Evolutionary conservation across 2,888 invertebrate species (phyloP).

Genomic region (Alsophila aescularia): DNA sequence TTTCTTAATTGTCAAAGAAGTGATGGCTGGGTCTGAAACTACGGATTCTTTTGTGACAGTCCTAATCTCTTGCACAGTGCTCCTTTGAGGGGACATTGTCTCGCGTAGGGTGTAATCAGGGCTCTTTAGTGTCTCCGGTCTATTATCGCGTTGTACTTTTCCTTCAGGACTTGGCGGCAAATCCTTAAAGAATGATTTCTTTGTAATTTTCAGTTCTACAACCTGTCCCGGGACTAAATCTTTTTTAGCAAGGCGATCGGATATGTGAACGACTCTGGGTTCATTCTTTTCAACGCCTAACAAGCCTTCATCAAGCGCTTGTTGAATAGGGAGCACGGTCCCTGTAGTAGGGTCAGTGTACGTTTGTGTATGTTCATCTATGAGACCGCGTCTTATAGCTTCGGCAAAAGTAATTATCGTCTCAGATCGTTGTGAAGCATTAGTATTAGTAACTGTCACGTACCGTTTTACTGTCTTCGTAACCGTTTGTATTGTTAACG

Average conservation of each 20-base stretch:
- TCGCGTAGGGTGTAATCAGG: constrained; percentile 75
- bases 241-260: constrained; percentile 68
- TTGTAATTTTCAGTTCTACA: constrained; percentile 80
- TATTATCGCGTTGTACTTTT: constrained; percentile 78
- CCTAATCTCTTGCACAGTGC: constrained; percentile 60
- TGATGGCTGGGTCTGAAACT: constrained; percentile 77
- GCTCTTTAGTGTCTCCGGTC: constrained; percentile 84
- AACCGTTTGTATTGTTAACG: constrained; percentile 93
- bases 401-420: constrained; percentile 90
- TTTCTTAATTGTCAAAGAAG: constrained; percentile 84
- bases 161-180: constrained; percentile 75
- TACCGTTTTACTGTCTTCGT: constrained; percentile 93
- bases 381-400: constrained; percentile 90
- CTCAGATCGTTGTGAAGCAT: constrained; percentile 82
- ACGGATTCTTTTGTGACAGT: constrained; percentile 72
- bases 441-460: constrained; percentile 90
- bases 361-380: constrained; percentile 90
- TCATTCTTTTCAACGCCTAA: constrained; percentile 86
- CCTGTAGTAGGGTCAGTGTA: constrained; percentile 91
- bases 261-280: constrained; percentile 67
- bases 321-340: constrained; percentile 88
- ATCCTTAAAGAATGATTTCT: constrained; percentile 80
- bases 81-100: constrained; percentile 53
- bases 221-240: constrained; percentile 77
- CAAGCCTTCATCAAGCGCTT: constrained; percentile 90